phyloP scores from a whole-genome alignment of 2,113 vertebrate genomes.

The Girardinichthys multiradiatus region DNA sequence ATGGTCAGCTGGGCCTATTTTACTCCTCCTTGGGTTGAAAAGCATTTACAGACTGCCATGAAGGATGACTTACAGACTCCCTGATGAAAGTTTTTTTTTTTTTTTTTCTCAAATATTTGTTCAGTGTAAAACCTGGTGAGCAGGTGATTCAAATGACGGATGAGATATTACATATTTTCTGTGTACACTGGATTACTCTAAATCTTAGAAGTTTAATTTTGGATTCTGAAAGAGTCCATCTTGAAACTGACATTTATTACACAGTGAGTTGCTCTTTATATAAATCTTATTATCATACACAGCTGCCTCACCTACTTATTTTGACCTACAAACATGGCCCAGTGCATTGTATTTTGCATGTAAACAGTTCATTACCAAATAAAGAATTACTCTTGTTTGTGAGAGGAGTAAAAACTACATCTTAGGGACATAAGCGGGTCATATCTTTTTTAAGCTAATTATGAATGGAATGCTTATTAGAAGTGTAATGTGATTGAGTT shows the following conservation, averaged over 20 bases:
- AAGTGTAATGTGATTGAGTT: constrained; percentile 43
- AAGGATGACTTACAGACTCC: too few relatives aligned
- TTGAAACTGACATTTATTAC: constrained; percentile 5
- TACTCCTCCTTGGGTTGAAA: constrained; percentile 29
- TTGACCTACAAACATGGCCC: constrained; percentile 17
- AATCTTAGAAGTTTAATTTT: not conserved
- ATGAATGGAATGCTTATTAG: constrained; percentile 19
- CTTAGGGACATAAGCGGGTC: constrained; percentile 3
- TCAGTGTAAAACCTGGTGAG: not conserved
- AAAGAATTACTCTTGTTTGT: not conserved
- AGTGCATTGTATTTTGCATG: constrained; percentile 7
- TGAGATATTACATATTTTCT: not conserved
- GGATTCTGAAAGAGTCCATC: not conserved
- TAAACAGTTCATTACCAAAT: constrained; percentile 17
- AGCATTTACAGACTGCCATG: constrained; percentile 32
- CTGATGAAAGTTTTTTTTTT: constrained; percentile 35
- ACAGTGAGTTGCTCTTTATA: too few relatives aligned
- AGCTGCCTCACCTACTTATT: not conserved
- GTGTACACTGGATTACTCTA: not conserved
- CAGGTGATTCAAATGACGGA: constrained; percentile 9
- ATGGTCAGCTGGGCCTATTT: constrained; percentile 37
- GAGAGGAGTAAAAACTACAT: constrained; percentile 2
- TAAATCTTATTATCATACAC: constrained; percentile 1
- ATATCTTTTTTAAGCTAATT: constrained; percentile 33
- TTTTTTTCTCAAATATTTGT: constrained; percentile 12